phyloP scores from a whole-genome alignment of 2,888 invertebrate species.

The Philhelius pedissequus region DNA sequence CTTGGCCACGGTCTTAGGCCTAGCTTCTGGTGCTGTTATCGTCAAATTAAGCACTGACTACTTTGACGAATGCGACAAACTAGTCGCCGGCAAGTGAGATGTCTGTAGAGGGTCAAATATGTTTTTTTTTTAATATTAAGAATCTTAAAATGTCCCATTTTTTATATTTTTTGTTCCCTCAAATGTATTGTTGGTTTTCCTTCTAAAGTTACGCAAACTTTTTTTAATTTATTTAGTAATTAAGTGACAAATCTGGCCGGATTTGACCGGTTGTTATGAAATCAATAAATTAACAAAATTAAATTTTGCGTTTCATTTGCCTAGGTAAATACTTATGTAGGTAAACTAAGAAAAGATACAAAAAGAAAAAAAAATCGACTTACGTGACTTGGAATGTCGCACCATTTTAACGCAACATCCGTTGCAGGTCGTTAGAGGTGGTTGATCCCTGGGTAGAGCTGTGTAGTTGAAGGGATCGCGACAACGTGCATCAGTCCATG shows the following conservation, averaged over 20 bases:
- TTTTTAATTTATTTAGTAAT: constrained; percentile 56
- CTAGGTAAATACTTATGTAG: neutral
- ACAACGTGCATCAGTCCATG: constrained; percentile 93
- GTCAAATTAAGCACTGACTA: constrained; percentile 77
- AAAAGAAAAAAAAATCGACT: constrained; percentile 78
- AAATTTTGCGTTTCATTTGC: neutral
- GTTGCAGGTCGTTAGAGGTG: constrained; percentile 92
- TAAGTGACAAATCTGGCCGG: constrained; percentile 42
- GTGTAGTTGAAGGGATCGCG: constrained; percentile 97
- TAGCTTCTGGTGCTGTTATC: constrained; percentile 76
- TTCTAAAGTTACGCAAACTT: constrained; percentile 12
- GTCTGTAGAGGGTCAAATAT: neutral
- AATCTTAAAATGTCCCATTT: constrained; percentile 7
- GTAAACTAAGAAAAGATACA: neutral
- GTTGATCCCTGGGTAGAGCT: constrained; percentile 91
- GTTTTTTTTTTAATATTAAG: constrained; percentile 27
- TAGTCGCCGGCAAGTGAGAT: constrained; percentile 65
- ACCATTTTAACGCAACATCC: constrained; percentile 98
- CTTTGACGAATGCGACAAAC: constrained; percentile 75
- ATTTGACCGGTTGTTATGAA: constrained; percentile 27
- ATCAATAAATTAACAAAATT: constrained; percentile 37
- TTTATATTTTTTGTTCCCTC: constrained; percentile 16
- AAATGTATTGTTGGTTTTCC: constrained; percentile 23
- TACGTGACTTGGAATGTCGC: constrained; percentile 92
- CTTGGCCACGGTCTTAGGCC: constrained; percentile 74